Percentiles rank a stretch among this genome's conserved stretches.
Conservation (phyloP, 92 coral and sea anemone species). For the Hydrozoanthus gracilis region DNA sequence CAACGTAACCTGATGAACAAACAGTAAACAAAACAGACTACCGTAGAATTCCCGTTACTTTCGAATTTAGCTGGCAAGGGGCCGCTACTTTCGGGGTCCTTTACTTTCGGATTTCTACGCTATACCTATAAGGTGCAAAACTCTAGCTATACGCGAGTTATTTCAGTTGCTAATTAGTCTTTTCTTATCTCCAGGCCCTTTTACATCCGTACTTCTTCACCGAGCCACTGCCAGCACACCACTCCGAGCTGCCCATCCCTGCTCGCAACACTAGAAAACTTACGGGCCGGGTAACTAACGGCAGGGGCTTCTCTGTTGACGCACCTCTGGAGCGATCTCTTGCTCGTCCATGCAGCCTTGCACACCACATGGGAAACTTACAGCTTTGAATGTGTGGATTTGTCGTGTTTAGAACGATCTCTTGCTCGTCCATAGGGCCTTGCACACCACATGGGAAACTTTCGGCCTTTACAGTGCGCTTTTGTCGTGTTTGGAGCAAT, state of each 20-base stretch:
- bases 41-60: no score
- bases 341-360: conserved; percentile 80
- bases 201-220: conserved; percentile 98
- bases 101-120: no score
- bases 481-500: no score
- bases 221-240: conserved; percentile 99
- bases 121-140: background rate
- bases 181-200: conserved; percentile 72
- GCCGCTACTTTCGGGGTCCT: no score
- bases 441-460: conserved; percentile 56
- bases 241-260: conserved; percentile 97
- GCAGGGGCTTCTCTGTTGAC: conserved; percentile 84
- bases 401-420: conserved; percentile 67
- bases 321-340: conserved; percentile 90
- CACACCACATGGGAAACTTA: conserved; percentile 61
- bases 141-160: no score
- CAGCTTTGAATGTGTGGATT: background rate
- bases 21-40: no score
- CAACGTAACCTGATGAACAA: no score
- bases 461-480: conserved; percentile 11
- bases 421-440: conserved; percentile 82
- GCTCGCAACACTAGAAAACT: conserved; percentile 88
- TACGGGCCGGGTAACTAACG: conserved; percentile 77
- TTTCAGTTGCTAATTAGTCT: background rate
- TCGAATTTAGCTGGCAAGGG: no score